phyloP scores from a whole-genome alignment of 2,113 vertebrate genomes.

The Scytalopus superciliaris region DNA sequence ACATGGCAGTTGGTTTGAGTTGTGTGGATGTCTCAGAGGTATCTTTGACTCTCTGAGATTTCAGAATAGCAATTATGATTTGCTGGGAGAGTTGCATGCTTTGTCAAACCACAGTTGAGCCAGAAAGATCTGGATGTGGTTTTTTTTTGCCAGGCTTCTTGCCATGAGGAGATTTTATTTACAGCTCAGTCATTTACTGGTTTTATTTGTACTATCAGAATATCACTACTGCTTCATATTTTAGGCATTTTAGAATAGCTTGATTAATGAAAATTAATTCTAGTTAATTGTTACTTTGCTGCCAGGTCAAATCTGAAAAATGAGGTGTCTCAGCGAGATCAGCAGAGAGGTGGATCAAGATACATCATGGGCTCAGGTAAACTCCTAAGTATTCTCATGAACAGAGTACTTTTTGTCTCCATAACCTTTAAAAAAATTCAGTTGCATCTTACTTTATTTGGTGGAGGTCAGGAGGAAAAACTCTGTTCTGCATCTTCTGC shows the following conservation, averaged over 20 bases:
- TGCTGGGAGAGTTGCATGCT: background rate
- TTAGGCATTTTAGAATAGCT: background rate
- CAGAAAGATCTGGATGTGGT: background rate
- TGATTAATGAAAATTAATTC: background rate
- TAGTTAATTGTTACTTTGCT: background rate
- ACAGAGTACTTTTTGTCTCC: background rate
- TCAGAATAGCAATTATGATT: background rate
- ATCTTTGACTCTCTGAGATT: background rate
- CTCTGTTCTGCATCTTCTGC: background rate
- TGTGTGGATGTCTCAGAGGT: background rate
- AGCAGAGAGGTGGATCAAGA: slow-evolving; percentile 82
- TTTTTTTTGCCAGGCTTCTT: background rate
- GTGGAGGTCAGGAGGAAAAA: background rate
- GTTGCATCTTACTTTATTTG: background rate
- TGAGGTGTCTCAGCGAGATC: slow-evolving; percentile 73
- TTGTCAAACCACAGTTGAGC: background rate
- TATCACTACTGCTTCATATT: background rate
- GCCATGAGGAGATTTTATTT: background rate
- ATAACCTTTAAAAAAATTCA: background rate
- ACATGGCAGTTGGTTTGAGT: background rate
- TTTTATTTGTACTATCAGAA: background rate
- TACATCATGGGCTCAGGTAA: slow-evolving; percentile 94
- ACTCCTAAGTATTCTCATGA: background rate
- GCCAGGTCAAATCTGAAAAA: slow-evolving; percentile 83
- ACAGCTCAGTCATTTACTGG: background rate